phyloP scores from a whole-genome alignment of 1,140 invertebrate genomes.

The Vollenhovia emeryi region DNA sequence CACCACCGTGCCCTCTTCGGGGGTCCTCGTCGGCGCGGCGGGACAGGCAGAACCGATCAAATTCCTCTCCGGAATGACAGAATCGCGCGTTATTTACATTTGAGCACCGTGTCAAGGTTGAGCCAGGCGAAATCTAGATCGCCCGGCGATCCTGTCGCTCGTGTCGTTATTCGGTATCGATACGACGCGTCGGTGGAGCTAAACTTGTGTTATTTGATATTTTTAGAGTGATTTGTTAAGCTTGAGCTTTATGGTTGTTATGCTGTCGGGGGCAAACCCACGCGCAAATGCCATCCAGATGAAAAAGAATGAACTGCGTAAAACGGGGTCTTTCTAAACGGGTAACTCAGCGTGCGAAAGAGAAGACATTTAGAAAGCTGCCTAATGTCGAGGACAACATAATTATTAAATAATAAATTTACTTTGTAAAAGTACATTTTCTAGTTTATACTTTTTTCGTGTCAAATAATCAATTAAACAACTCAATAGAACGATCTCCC shows the following conservation, averaged over 20 bases:
- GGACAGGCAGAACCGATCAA: not conserved
- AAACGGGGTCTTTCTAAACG: not conserved
- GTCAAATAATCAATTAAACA: too few relatives aligned
- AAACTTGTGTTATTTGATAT: constrained; percentile 33
- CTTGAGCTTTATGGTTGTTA: not conserved
- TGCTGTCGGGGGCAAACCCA: not conserved
- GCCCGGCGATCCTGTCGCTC: not conserved
- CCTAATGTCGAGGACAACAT: not conserved
- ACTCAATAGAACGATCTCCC: not conserved
- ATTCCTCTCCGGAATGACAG: not conserved
- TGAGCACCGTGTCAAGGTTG: constrained; percentile 65
- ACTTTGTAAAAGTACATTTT: not conserved
- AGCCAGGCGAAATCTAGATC: constrained; percentile 52
- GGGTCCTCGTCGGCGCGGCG: not conserved
- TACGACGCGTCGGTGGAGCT: not conserved
- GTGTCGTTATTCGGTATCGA: constrained; percentile 1
- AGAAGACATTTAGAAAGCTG: not conserved
- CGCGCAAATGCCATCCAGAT: not conserved
- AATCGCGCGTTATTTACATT: constrained; percentile 10
- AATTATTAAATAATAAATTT: not conserved
- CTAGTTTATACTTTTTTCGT: not conserved
- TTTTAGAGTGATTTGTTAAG: constrained; percentile 40
- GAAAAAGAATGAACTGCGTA: not conserved
- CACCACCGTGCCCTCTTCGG: not conserved
- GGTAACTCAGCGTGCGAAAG: not conserved